A percentile compares a stretch with the other conserved stretches of the same genome.
Conservation (phyloP, 2,888 invertebrate genomes). For the Pharmacophagus antenor region DNA sequence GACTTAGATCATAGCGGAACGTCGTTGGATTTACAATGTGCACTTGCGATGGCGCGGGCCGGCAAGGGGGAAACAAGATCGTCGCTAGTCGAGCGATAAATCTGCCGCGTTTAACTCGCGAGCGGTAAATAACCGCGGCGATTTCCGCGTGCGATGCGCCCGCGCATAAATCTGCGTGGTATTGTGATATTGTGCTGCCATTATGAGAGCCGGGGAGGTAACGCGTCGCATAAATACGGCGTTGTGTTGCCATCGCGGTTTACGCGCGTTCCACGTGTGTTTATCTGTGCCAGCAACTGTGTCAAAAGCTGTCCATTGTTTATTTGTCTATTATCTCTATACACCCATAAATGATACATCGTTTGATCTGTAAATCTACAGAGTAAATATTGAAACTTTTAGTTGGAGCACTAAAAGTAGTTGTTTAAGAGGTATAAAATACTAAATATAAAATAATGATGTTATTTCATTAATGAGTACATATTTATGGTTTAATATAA, state of each 20-base stretch:
- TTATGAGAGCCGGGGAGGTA: conserved; percentile 69
- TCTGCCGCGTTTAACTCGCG: conserved; percentile 79
- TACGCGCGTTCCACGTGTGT: conserved; percentile 16
- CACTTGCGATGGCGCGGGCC: conserved; percentile 45
- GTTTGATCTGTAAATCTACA: too few relatives aligned
- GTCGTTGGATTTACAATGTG: conserved; percentile 43
- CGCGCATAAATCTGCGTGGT: conserved; percentile 77
- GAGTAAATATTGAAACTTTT: too few relatives aligned
- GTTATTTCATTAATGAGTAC: too few relatives aligned
- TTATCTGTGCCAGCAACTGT: not conserved
- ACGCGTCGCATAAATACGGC: conserved; percentile 72
- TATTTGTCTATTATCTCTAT: not conserved
- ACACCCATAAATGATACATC: not conserved
- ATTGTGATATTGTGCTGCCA: conserved; percentile 81
- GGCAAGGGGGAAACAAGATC: conserved; percentile 73
- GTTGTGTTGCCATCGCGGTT: conserved; percentile 32
- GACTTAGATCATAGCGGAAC: conserved; percentile 37
- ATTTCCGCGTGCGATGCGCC: conserved; percentile 80
- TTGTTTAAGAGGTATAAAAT: too few relatives aligned
- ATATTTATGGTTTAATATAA: too few relatives aligned
- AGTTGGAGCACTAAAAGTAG: too few relatives aligned
- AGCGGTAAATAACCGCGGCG: conserved; percentile 81
- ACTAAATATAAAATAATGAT: too few relatives aligned
- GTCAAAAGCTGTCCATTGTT: not conserved
- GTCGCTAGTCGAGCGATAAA: conserved; percentile 73